Percentiles rank a stretch among this genome's conserved stretches.
Conservation (phyloP, 2,888 invertebrate genomes). For the Agrypnus murinus region DNA sequence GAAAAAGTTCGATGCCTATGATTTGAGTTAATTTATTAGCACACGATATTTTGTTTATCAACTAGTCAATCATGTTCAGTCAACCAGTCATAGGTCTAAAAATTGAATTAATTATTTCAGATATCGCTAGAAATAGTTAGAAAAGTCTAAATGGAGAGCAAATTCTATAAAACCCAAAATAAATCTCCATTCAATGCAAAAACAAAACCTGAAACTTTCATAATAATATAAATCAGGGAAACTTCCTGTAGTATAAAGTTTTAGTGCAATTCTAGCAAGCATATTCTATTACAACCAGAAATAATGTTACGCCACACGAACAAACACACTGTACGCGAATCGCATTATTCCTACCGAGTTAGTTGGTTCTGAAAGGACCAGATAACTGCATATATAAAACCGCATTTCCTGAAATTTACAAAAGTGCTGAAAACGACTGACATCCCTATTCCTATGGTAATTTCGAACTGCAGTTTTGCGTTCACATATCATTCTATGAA, state of each 20-base stretch:
- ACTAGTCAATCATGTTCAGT: too few species aligned
- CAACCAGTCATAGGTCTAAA: too few species aligned
- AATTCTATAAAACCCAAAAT: too few species aligned
- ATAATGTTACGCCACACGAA: slow-evolving; percentile 53
- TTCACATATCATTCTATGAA: slow-evolving; percentile 52
- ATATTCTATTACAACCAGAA: slow-evolving; percentile 50
- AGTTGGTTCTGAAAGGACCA: slow-evolving; percentile 51
- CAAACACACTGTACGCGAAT: slow-evolving; percentile 53
- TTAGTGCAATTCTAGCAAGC: slow-evolving; percentile 34
- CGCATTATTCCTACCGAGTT: slow-evolving; percentile 48
- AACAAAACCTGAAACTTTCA: too few species aligned
- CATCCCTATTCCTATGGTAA: slow-evolving; percentile 59
- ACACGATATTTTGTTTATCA: too few species aligned
- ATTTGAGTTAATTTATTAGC: too few species aligned
- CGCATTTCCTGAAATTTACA: slow-evolving; percentile 58
- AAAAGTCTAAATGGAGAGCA: too few species aligned
- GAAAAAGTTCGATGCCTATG: too few species aligned
- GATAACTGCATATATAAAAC: slow-evolving; percentile 56
- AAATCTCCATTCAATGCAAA: too few species aligned
- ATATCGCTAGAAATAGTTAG: too few species aligned
- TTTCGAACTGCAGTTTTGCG: slow-evolving; percentile 48
- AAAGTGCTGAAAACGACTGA: slow-evolving; percentile 57
- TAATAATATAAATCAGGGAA: slow-evolving; percentile 41
- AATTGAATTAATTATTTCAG: too few species aligned
- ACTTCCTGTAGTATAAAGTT: slow-evolving; percentile 30